A percentile compares a stretch with the other conserved stretches of the same genome.
These are phyloP conservation scores for Mythimna impura DNA, from an alignment of 2,888 invertebrate genomes.

Conservation along the genomic window DNA sequence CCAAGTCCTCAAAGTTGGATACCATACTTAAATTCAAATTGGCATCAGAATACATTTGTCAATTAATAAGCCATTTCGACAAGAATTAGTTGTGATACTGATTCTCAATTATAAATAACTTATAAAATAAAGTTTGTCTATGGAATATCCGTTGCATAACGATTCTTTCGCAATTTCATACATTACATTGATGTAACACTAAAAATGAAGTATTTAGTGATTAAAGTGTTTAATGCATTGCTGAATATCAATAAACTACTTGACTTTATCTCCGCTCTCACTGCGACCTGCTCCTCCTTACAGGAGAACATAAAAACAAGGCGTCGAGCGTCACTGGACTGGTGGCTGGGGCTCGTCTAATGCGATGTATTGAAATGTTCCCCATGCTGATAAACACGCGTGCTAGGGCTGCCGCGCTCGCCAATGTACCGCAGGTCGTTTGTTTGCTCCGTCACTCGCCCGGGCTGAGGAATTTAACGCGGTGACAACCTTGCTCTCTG, in stretches of 20 bases:
- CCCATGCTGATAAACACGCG: constrained; percentile 43
- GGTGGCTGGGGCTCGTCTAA: constrained; percentile 32
- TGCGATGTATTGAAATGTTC: constrained; percentile 61
- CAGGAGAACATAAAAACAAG: constrained; percentile 54
- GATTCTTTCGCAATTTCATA: too few species aligned
- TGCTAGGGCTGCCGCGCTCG: constrained; percentile 43
- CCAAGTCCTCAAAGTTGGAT: too few species aligned
- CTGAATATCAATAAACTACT: not conserved
- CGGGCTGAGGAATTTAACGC: constrained; percentile 26
- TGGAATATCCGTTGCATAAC: too few species aligned
- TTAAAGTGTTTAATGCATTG: too few species aligned
- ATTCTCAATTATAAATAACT: too few species aligned
- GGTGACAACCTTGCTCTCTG: constrained; percentile 38
- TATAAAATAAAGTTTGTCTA: too few species aligned
- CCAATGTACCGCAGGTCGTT: constrained; percentile 21
- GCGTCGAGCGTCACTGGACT: constrained; percentile 38
- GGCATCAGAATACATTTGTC: too few species aligned
- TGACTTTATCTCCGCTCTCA: constrained; percentile 9
- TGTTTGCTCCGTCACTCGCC: constrained; percentile 5
- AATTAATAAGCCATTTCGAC: too few species aligned
- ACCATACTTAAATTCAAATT: too few species aligned
- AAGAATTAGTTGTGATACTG: too few species aligned
- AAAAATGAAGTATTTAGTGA: not conserved
- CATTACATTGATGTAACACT: too few species aligned
- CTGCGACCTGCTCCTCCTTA: constrained; percentile 10